These are phyloP conservation scores for Cydia amplana DNA, from an alignment of 1,140 invertebrate genomes.

Conservation along the genomic window DNA sequence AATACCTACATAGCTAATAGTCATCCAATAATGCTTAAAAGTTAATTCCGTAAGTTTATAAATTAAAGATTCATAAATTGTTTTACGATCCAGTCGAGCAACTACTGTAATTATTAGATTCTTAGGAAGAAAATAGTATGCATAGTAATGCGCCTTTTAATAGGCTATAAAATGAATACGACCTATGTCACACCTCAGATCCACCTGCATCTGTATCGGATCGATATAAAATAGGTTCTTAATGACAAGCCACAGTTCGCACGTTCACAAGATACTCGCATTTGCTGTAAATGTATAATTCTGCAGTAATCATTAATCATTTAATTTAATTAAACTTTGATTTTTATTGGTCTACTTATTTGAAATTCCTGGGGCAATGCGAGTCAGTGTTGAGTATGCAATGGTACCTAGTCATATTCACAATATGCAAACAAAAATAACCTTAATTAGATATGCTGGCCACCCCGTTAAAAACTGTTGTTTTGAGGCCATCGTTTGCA, in stretches of 20 bases:
- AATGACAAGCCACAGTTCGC: background rate
- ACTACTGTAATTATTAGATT: constrained; percentile 65
- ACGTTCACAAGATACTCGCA: background rate
- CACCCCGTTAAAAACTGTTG: too few species aligned
- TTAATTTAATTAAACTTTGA: too few species aligned
- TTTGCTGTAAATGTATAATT: background rate
- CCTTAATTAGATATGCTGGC: too few species aligned
- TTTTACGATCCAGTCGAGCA: constrained; percentile 59
- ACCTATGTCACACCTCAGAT: constrained; percentile 50
- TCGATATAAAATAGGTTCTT: background rate
- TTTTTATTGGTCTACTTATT: too few species aligned
- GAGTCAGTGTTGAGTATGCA: too few species aligned
- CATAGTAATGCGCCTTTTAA: constrained; percentile 63
- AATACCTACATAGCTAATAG: background rate
- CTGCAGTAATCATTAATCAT: too few species aligned
- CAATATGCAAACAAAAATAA: too few species aligned
- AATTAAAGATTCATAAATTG: constrained; percentile 8
- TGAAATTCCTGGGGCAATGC: too few species aligned
- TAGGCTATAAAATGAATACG: constrained; percentile 58
- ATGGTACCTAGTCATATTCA: too few species aligned
- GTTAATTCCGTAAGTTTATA: background rate
- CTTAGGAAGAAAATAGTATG: constrained; percentile 61
- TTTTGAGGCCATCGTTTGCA: too few species aligned
- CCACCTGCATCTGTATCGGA: constrained; percentile 33
- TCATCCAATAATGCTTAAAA: constrained; percentile 2